Conservation (phyloP, 2,113 vertebrate species). For the Salminus brasiliensis region DNA sequence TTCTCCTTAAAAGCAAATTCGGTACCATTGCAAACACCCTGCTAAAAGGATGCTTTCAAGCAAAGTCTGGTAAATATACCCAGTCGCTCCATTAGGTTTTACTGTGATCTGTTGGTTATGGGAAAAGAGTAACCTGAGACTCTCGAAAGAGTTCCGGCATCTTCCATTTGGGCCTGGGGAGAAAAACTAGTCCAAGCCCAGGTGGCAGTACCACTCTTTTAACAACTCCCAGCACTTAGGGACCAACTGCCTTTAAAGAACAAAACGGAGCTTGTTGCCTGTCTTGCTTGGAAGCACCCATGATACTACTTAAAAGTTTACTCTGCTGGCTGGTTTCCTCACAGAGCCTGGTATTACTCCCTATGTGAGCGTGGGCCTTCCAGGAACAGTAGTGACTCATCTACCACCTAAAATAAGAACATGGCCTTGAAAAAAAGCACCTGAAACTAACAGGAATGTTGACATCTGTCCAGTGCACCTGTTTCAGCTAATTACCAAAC, state of each 20-base stretch:
- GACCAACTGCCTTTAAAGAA: slow-evolving; percentile 43
- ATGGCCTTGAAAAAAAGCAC: background rate
- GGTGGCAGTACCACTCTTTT: slow-evolving; percentile 32
- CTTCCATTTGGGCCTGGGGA: slow-evolving; percentile 36
- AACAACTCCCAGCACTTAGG: slow-evolving; percentile 49
- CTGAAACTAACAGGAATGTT: background rate
- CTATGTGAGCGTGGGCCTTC: background rate
- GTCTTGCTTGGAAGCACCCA: slow-evolving; percentile 56
- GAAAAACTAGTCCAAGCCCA: slow-evolving; percentile 30
- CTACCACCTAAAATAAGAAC: background rate
- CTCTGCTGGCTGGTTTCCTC: slow-evolving; percentile 32
- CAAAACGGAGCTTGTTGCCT: slow-evolving; percentile 40
- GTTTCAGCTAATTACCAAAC: background rate
- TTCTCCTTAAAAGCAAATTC: background rate
- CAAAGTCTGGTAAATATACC: slow-evolving; percentile 49
- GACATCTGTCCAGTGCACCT: background rate
- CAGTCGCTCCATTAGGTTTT: slow-evolving; percentile 47
- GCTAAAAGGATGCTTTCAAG: slow-evolving; percentile 63
- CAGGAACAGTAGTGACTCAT: background rate
- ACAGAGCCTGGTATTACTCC: background rate
- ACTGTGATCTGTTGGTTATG: slow-evolving; percentile 53
- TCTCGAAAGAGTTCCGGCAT: slow-evolving; percentile 52
- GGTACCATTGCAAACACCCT: slow-evolving; percentile 20
- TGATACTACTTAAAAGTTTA: slow-evolving; percentile 58
- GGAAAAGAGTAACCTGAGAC: slow-evolving; percentile 60